Conservation (phyloP, 2,888 invertebrate species). For the Aporophyla nigra region DNA sequence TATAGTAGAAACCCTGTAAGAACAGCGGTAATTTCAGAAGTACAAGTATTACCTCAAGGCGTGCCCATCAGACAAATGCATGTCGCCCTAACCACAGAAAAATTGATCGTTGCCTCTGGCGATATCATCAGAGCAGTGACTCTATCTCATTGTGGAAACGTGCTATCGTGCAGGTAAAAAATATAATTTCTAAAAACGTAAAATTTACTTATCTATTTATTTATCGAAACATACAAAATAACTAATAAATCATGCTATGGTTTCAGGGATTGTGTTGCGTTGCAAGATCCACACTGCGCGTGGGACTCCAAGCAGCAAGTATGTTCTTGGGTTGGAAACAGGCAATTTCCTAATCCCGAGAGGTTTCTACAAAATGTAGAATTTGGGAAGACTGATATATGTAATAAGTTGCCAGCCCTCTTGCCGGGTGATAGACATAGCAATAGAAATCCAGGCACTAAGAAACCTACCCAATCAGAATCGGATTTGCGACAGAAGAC, state of each 20-base stretch:
- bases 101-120: constrained; percentile 96
- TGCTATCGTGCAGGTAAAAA: constrained; percentile 92
- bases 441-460: constrained; percentile 86
- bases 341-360: constrained; percentile 92
- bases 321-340: constrained; percentile 90
- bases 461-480: constrained; percentile 85
- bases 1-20: constrained; percentile 89
- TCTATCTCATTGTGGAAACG: constrained; percentile 95
- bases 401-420: constrained; percentile 88
- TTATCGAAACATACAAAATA: not conserved
- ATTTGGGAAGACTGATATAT: constrained; percentile 92
- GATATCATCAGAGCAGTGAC: constrained; percentile 96
- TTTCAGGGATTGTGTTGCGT: constrained; percentile 95
- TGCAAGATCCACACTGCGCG: constrained; percentile 99
- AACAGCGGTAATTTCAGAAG: constrained; percentile 96
- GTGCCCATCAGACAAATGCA: constrained; percentile 94
- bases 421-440: constrained; percentile 83
- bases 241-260: constrained; percentile 20
- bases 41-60: constrained; percentile 94
- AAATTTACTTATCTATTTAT: not conserved
- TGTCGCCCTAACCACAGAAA: constrained; percentile 94
- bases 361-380: constrained; percentile 94
- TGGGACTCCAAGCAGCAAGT: constrained; percentile 95
- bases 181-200: not conserved
- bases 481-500: constrained; percentile 89